Evolutionary conservation across 2,113 vertebrate genomes (phyloP).

Genomic region (Syngnathus scovelli): DNA sequence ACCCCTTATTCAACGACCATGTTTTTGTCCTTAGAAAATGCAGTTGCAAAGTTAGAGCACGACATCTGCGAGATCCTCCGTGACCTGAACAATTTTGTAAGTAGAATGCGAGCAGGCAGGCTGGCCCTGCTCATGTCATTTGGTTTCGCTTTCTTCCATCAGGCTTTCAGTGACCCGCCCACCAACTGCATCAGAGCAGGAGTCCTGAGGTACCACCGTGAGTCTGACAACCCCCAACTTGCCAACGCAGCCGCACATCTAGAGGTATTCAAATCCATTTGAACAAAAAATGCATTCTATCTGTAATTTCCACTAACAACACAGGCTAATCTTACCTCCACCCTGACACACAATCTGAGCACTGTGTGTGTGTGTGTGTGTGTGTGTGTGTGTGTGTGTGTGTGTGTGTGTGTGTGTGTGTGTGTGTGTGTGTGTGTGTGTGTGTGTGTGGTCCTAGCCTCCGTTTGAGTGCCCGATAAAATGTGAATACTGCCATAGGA

Average conservation of each 20-base stretch:
- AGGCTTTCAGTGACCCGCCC: slow-evolving; percentile 5
- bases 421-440: neutral
- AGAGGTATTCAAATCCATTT: slow-evolving; percentile 20
- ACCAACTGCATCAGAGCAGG: slow-evolving; percentile 34
- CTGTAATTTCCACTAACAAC: too few species aligned
- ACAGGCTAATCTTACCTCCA: too few species aligned
- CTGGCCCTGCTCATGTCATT: neutral
- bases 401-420: neutral
- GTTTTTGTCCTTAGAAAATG: slow-evolving; percentile 15
- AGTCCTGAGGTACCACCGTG: slow-evolving; percentile 50
- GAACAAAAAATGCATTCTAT: too few species aligned
- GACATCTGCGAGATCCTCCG: slow-evolving; percentile 1
- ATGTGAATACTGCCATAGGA: slow-evolving; percentile 59
- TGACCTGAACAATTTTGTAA: slow-evolving; percentile 17
- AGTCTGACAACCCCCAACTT: slow-evolving; percentile 27
- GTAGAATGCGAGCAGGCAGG: neutral
- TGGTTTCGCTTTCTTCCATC: neutral
- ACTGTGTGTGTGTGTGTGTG: neutral
- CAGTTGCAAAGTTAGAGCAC: neutral
- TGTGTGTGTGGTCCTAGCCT: neutral
- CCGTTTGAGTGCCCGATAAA: slow-evolving; percentile 9
- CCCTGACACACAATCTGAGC: neutral
- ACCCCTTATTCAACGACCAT: neutral
- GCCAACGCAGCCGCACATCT: slow-evolving; percentile 13
- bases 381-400: neutral